These are phyloP conservation scores for Camptogramma bilineatum DNA, from an alignment of 2,888 invertebrate genomes.

Conservation along the genomic window DNA sequence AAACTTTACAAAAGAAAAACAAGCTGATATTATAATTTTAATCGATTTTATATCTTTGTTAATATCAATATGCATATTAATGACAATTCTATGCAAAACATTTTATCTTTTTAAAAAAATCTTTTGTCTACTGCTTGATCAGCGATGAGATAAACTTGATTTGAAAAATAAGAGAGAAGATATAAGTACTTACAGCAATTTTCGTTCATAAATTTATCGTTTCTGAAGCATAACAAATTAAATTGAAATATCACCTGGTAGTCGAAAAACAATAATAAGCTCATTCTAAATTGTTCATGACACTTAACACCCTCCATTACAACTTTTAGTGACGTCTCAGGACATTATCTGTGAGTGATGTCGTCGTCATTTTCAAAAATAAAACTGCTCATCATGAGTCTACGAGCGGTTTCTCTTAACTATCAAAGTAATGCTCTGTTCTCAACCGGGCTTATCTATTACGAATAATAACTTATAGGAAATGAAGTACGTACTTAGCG, in stretches of 20 bases:
- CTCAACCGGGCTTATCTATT: slow-evolving; percentile 68
- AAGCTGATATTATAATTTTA: slow-evolving; percentile 17
- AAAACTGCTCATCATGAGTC: slow-evolving; percentile 74
- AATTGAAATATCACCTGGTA: slow-evolving; percentile 43
- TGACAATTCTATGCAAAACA: slow-evolving; percentile 20
- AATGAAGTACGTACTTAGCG: slow-evolving; percentile 76
- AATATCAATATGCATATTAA: slow-evolving; percentile 32
- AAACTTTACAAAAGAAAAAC: slow-evolving; percentile 18
- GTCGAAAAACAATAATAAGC: slow-evolving; percentile 72
- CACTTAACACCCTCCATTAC: slow-evolving; percentile 60
- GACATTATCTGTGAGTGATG: slow-evolving; percentile 81
- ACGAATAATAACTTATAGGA: slow-evolving; percentile 79
- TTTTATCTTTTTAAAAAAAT: slow-evolving; percentile 18
- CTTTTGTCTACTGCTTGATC: slow-evolving; percentile 17
- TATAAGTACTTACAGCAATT: slow-evolving; percentile 16
- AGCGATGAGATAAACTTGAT: slow-evolving; percentile 18
- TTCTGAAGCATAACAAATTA: neutral
- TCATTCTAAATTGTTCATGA: slow-evolving; percentile 67
- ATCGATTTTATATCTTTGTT: slow-evolving; percentile 29
- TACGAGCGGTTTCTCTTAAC: slow-evolving; percentile 78
- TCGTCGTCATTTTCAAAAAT: slow-evolving; percentile 82
- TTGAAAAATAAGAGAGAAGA: neutral
- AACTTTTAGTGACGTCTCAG: slow-evolving; percentile 68
- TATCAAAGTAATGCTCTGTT: slow-evolving; percentile 74
- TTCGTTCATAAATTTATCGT: slow-evolving; percentile 25